phyloP scores from a whole-genome alignment of 2,113 vertebrate species.

The Cinclus cinclus region DNA sequence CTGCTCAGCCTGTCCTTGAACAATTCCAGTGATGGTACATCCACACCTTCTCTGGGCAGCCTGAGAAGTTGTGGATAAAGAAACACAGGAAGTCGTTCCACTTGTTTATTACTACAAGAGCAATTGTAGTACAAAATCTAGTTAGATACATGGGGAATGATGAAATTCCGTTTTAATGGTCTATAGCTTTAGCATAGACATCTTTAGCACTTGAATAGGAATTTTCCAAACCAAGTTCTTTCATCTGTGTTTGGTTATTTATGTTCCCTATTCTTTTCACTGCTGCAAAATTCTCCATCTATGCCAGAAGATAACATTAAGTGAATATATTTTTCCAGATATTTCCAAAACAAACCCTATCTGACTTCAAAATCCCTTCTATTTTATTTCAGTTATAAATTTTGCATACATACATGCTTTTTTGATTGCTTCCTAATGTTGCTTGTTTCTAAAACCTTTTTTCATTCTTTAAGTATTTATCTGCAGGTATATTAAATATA shows the following conservation, averaged over 20 bases:
- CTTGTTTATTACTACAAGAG: not conserved
- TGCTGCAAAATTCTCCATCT: not conserved
- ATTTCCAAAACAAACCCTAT: not conserved
- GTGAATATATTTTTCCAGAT: not conserved
- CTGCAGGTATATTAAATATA: not conserved
- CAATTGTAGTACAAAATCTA: not conserved
- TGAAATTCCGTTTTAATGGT: not conserved
- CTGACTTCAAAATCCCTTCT: not conserved
- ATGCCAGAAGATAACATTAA: not conserved
- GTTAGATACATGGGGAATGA: not conserved
- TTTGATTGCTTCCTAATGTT: not conserved
- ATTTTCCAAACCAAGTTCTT: not conserved
- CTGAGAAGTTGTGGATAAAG: not conserved
- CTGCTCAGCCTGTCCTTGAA: not conserved
- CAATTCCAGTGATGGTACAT: not conserved
- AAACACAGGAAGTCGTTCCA: not conserved
- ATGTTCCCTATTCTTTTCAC: not conserved
- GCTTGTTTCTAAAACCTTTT: not conserved
- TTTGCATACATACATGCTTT: not conserved
- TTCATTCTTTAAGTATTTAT: not conserved
- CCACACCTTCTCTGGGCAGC: not conserved
- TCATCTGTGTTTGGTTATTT: not conserved
- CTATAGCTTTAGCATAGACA: not conserved
- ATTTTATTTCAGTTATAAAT: not conserved
- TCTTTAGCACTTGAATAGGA: not conserved